Base-by-base conservation (phyloP, 2,888 invertebrate species). In the Apamea epomidion region DNA sequence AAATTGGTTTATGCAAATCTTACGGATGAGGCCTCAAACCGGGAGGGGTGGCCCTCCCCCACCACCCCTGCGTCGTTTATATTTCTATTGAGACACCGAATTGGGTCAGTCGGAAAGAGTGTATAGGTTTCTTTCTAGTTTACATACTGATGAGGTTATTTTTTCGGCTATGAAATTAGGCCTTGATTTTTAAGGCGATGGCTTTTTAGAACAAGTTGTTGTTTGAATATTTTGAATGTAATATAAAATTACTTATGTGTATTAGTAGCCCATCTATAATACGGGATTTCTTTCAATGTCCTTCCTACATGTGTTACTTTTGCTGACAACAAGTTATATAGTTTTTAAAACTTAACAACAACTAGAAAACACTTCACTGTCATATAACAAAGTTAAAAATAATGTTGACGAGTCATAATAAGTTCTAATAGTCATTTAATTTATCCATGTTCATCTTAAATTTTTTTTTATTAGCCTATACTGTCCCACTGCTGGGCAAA, bases 1-100 rank as follows among this genome's bases (percentile, higher is more conserved):
- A 92, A 92, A 92, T 92, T 90, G 91, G 86, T 92, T 92, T 92
- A 92, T 92, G 92, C 87, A 89, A 92, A 92, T 92, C 82, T 82
- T 68, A 76, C 78, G 82, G 85, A 91, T 88, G 81, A 85, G 70
- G 81, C 81, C 69, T 84, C 72, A 65, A 86, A 62, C 69, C 7
- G 60, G 45, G 62, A n/a, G 72, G 76, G 48, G 82, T 7, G 14
- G 21, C 65, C 51, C 48, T 10, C 25, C 21, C 64, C 81, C 75
- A 29, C 25, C 51, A 0, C 62, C 62, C 25, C 21, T 21, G 69
- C 58, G 48, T 81, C 76, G 73, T 87, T 88, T 87, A 86, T 89
- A 84, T 83, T 83, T 87, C 87, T 87, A 89, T 88, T 80, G 81
- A 88, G 78, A 85, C 84, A 78, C 67, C 69, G 62, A 88, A 87